Conservation (phyloP, 2,888 invertebrate species). For the Limnephilus marmoratus region DNA sequence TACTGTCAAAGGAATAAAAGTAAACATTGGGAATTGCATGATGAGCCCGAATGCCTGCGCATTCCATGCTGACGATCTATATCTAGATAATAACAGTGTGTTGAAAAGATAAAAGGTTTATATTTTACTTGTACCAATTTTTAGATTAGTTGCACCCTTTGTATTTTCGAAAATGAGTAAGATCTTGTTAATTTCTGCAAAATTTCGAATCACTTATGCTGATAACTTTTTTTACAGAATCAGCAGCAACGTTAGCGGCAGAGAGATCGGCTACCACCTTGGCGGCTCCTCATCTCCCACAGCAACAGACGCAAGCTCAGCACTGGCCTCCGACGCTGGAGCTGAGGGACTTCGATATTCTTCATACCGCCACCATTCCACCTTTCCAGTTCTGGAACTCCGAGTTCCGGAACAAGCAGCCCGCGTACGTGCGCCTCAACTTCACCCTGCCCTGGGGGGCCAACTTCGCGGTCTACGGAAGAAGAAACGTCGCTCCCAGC, state of each 20-base stretch:
- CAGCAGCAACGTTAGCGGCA: constrained; percentile 79
- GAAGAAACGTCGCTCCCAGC: constrained; percentile 96
- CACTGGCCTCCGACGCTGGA: constrained; percentile 88
- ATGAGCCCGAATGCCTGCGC: background rate
- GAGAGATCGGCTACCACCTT: constrained; percentile 77
- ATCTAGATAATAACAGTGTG: background rate
- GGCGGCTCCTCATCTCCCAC: constrained; percentile 81
- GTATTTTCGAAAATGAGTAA: background rate
- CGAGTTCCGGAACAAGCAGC: constrained; percentile 93
- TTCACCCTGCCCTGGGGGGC: constrained; percentile 95
- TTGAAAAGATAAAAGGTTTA: background rate
- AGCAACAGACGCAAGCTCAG: constrained; percentile 85
- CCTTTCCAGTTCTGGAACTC: constrained; percentile 96
- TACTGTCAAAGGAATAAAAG: background rate
- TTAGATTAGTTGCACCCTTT: background rate
- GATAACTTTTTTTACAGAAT: constrained; percentile 79
- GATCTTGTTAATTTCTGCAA: too few species aligned
- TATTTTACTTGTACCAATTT: background rate
- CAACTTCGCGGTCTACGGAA: constrained; percentile 96
- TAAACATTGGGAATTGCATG: background rate
- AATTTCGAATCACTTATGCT: background rate
- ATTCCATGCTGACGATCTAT: too few species aligned
- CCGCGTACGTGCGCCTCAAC: constrained; percentile 91
- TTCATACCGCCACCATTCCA: constrained; percentile 90
- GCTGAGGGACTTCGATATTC: constrained; percentile 89